Evolutionary conservation across 2,797 vertebrate species (phyloP).

Genomic region (Hapalemur alaotrensis): DNA sequence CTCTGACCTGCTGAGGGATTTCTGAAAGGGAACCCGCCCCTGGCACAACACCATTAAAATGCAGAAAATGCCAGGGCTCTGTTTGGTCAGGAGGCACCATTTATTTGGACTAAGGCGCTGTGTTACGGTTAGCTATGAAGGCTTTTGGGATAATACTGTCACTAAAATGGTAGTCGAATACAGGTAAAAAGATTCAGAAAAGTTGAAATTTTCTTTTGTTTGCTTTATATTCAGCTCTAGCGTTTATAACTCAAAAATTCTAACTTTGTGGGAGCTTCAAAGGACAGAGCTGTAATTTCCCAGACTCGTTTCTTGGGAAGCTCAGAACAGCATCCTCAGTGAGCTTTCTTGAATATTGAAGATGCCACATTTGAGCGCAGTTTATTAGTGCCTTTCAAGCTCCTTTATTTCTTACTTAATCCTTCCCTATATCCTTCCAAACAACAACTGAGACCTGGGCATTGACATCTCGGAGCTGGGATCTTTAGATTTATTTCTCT

Average conservation of each 20-base stretch:
- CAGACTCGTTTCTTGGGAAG: background rate
- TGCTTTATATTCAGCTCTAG: background rate
- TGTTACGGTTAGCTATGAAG: background rate
- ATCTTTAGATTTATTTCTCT: conserved; percentile 75
- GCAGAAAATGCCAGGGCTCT: background rate
- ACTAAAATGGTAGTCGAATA: background rate
- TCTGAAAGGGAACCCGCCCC: background rate
- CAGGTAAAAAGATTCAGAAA: background rate
- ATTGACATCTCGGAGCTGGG: conserved; percentile 71
- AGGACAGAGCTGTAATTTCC: conserved; percentile 49
- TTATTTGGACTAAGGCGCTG: background rate
- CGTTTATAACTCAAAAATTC: conserved; percentile 8
- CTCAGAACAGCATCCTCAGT: background rate
- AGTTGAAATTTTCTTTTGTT: background rate
- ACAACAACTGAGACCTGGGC: conserved; percentile 74
- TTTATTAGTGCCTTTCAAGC: conserved; percentile 76
- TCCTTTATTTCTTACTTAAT: conserved; percentile 75
- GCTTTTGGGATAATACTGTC: background rate
- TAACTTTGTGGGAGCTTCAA: background rate
- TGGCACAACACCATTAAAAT: background rate
- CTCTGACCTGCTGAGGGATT: background rate
- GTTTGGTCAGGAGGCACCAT: background rate
- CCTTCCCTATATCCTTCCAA: conserved; percentile 73
- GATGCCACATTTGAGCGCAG: conserved; percentile 65
- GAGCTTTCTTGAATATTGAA: conserved; percentile 70